phyloP scores from a whole-genome alignment of 2,113 vertebrate genomes.

The Actenoides lindsayi region DNA sequence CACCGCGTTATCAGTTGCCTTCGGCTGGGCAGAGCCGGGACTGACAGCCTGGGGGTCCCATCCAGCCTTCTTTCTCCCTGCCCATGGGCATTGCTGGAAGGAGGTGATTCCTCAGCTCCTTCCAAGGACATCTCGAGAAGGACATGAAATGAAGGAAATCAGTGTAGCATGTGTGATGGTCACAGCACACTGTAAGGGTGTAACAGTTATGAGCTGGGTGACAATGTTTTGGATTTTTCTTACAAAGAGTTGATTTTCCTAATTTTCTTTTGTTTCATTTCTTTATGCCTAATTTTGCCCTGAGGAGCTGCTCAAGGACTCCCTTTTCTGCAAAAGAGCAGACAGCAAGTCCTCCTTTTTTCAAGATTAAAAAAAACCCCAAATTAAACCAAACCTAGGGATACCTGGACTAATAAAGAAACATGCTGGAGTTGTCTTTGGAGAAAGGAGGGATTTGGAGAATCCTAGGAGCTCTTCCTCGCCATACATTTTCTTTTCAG shows the following conservation, averaged over 20 bases:
- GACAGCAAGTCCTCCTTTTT: background rate
- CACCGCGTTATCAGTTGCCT: accelerated
- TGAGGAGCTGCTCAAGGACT: background rate
- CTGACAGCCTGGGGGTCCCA: background rate
- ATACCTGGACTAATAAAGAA: background rate
- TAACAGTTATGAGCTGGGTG: accelerated
- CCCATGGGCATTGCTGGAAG: background rate
- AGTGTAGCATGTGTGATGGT: background rate
- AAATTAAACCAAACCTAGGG: background rate
- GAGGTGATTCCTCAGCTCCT: background rate
- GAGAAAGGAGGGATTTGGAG: constrained; percentile 3
- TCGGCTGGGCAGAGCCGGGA: background rate
- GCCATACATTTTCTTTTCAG: background rate
- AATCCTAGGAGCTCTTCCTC: constrained; percentile 5
- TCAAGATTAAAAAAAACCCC: background rate
- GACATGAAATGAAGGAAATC: background rate
- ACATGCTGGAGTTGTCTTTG: background rate
- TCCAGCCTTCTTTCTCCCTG: background rate
- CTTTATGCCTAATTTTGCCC: background rate
- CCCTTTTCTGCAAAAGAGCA: background rate
- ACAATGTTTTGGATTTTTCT: accelerated
- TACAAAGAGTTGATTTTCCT: background rate
- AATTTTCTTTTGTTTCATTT: background rate
- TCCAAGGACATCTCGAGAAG: background rate
- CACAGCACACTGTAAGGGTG: background rate